Conservation (phyloP, 2,797 vertebrate genomes). For the Onychomys arenicola region DNA sequence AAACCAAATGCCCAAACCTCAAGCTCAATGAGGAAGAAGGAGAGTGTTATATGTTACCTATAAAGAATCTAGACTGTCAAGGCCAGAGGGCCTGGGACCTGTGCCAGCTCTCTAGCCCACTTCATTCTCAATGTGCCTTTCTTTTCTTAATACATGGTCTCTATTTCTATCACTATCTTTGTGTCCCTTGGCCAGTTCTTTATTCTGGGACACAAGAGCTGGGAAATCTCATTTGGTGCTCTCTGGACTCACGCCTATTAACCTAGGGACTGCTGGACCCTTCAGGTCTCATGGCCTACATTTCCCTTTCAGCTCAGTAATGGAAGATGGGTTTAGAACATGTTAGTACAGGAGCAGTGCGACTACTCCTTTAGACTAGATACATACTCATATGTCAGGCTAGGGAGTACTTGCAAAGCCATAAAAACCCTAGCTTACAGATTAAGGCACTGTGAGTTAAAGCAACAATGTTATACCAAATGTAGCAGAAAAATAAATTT, state of each 20-base stretch:
- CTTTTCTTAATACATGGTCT: background rate
- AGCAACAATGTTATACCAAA: background rate
- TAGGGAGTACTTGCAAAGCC: background rate
- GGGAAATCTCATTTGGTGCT: background rate
- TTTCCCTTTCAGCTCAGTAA: conserved; percentile 31
- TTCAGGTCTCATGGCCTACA: background rate
- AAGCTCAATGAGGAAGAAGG: background rate
- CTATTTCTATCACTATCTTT: background rate
- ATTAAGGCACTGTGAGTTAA: background rate
- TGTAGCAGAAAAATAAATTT: conserved; percentile 36
- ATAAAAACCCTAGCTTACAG: background rate
- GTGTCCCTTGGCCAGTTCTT: background rate
- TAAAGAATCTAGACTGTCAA: background rate
- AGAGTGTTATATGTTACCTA: background rate
- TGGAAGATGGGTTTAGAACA: background rate
- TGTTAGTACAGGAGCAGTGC: background rate
- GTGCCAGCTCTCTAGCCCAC: background rate
- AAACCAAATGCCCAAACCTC: background rate
- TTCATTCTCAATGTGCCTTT: background rate
- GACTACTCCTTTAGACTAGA: conserved; percentile 8
- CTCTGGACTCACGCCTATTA: background rate
- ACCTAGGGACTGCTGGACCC: background rate
- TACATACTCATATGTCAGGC: background rate
- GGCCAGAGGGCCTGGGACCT: background rate
- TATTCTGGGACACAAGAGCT: background rate